Conservation (phyloP, 2,113 vertebrate species). For the Centropus unirufus region DNA sequence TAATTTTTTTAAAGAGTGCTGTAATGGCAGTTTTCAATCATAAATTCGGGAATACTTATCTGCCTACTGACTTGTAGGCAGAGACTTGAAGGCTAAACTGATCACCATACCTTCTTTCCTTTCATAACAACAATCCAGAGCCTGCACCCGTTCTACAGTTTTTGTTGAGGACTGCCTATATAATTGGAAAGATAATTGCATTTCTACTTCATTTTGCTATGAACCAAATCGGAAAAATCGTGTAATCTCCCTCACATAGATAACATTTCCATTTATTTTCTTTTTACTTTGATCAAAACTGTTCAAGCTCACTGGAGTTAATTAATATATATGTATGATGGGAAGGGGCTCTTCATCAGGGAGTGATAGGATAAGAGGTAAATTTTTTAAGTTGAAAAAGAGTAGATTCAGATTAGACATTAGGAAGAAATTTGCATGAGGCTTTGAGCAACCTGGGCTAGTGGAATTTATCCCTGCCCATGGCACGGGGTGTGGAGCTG, state of each 20-base stretch:
- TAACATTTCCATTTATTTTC: neutral
- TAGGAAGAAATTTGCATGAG: no score
- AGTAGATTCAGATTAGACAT: no score
- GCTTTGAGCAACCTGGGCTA: no score
- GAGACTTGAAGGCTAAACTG: constrained; percentile 2
- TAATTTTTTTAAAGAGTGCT: neutral
- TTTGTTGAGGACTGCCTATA: neutral
- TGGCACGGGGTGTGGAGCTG: no score
- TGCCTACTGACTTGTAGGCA: constrained; percentile 46
- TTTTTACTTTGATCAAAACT: neutral
- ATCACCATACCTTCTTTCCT: neutral
- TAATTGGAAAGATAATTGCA: neutral
- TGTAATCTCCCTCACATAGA: neutral
- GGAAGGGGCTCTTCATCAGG: no score
- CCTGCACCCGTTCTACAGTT: neutral
- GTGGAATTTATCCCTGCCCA: no score
- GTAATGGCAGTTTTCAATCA: constrained; percentile 2
- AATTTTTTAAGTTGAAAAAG: no score
- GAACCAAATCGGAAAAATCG: neutral
- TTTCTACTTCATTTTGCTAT: neutral
- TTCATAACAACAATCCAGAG: neutral
- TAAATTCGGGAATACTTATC: constrained; percentile 17
- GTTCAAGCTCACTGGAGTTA: neutral
- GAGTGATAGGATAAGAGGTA: no score
- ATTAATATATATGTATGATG: neutral